Percentiles rank a stretch among this genome's conserved stretches.
Evolutionary conservation across 2,797 vertebrate genomes (phyloP).

Genomic region (Mus spretus): DNA sequence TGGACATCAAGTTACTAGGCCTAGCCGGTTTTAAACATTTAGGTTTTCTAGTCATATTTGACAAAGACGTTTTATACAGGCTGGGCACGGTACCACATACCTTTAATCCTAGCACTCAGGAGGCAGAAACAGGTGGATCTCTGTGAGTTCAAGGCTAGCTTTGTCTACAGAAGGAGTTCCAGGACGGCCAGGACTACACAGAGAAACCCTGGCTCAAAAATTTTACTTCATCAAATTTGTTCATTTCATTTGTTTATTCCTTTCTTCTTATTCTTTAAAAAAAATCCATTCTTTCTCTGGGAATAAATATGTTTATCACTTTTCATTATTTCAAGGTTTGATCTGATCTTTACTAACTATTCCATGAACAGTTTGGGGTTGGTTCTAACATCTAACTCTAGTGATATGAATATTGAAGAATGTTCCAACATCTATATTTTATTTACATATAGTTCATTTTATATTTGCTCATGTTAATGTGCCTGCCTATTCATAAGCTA

Average conservation of each 20-base stretch:
- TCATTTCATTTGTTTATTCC: neutral
- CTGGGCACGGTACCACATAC: neutral
- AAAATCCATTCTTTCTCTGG: neutral
- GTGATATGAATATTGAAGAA: slow-evolving; percentile 49
- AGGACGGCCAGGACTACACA: neutral
- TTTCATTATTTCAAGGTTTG: slow-evolving; percentile 35
- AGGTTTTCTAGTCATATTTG: slow-evolving; percentile 6
- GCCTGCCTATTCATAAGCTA: neutral
- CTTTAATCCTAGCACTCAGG: neutral
- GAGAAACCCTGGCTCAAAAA: neutral
- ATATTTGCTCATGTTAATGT: slow-evolving; percentile 20
- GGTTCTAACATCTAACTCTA: neutral
- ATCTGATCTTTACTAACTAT: slow-evolving; percentile 32
- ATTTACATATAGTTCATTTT: neutral
- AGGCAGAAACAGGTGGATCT: neutral
- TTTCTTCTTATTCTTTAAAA: slow-evolving; percentile 36
- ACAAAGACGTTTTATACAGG: slow-evolving; percentile 20
- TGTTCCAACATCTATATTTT: neutral
- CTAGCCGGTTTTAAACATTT: neutral
- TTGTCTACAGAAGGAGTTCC: neutral
- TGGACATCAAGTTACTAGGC: neutral
- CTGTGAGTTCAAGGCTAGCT: neutral
- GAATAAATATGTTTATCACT: slow-evolving; percentile 12
- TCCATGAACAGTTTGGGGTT: neutral
- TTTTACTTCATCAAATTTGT: slow-evolving; percentile 23